Evolutionary conservation across 2,113 vertebrate genomes (phyloP).

Genomic region (Tympanuchus pallidicinctus): DNA sequence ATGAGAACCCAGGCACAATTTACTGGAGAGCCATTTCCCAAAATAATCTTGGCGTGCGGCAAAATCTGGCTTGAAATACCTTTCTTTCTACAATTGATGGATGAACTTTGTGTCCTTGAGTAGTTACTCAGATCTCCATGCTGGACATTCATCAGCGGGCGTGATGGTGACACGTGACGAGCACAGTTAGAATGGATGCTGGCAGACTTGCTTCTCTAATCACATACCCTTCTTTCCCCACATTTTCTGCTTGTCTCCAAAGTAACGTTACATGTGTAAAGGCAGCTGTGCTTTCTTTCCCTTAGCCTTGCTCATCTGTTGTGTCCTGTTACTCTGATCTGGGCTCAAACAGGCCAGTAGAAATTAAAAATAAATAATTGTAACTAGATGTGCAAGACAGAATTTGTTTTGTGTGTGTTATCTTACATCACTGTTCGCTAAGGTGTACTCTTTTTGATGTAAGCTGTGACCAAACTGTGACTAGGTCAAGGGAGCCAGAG

Average conservation of each 20-base stretch:
- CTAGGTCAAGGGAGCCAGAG: background rate
- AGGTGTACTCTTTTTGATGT: background rate
- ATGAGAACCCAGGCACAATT: constrained; percentile 23
- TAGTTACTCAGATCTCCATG: background rate
- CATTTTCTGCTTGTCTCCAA: background rate
- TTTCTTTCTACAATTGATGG: constrained; percentile 7
- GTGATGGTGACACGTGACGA: background rate
- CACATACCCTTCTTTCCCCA: no score
- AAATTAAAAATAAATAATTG: background rate
- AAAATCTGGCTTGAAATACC: constrained; percentile 27
- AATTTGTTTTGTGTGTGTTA: background rate
- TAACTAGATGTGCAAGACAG: background rate
- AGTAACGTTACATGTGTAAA: background rate
- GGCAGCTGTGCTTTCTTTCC: background rate
- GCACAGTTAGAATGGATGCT: background rate
- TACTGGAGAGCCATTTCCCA: constrained; percentile 1
- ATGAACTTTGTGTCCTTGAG: constrained; percentile 2
- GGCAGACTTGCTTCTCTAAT: background rate
- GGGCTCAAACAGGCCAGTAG: background rate
- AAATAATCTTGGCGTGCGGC: constrained; percentile 32
- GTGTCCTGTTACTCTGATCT: background rate
- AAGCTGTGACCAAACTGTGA: background rate
- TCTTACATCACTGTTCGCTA: background rate
- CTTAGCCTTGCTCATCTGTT: background rate
- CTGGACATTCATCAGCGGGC: background rate